These are phyloP conservation scores for Saccostrea cuccullata DNA, from an alignment of 1,140 invertebrate species.

Conservation along the genomic window DNA sequence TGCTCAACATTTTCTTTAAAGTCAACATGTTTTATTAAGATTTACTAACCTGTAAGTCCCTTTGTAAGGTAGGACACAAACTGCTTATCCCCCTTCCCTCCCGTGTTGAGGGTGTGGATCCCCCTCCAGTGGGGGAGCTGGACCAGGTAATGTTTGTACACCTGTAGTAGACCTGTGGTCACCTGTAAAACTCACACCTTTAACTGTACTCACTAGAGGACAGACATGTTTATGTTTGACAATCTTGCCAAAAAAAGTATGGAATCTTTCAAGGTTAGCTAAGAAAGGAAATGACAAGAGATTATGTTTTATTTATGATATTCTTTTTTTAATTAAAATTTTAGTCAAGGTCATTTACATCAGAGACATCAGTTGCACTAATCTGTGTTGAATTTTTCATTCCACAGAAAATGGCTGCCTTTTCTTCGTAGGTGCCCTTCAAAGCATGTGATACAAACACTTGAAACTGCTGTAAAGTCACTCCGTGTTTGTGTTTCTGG, in stretches of 20 bases:
- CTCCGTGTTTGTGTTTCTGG: not conserved
- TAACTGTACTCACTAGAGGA: not conserved
- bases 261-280: not conserved
- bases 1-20: too few relatives aligned
- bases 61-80: slow-evolving; percentile 29
- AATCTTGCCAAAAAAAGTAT: too few relatives aligned
- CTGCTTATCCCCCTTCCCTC: not conserved
- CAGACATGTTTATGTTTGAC: too few relatives aligned
- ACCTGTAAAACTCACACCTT: not conserved
- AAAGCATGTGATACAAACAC: not conserved
- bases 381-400: slow-evolving; percentile 17
- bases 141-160: slow-evolving; percentile 1
- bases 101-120: not conserved
- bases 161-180: not conserved
- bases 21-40: too few relatives aligned
- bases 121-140: not conserved
- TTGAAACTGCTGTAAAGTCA: not conserved
- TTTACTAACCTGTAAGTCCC: not conserved
- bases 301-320: not conserved
- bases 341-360: not conserved
- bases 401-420: slow-evolving; percentile 26
- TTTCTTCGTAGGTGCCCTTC: not conserved
- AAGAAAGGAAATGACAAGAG: not conserved
- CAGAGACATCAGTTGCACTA: not conserved
- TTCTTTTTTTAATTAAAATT: not conserved